Evolutionary conservation across 2,797 vertebrate genomes (phyloP).

Genomic region (Podarcis lilfordi): DNA sequence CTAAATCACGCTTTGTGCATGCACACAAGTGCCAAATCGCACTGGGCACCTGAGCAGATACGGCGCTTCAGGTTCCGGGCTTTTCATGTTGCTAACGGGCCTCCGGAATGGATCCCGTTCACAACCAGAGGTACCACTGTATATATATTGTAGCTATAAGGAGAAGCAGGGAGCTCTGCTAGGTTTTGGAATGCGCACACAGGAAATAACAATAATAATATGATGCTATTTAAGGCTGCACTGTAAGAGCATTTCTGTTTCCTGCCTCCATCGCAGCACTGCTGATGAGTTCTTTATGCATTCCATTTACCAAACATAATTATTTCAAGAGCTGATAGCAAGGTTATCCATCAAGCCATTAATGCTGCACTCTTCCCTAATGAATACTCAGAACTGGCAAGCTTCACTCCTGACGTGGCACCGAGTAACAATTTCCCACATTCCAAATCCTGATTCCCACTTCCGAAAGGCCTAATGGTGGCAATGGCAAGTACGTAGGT

Average conservation of each 20-base stretch:
- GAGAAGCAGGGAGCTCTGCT: neutral
- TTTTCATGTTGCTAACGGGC: too few species aligned
- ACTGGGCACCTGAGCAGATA: too few species aligned
- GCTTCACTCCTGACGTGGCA: slow-evolving; percentile 15
- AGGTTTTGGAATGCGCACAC: neutral
- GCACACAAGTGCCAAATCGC: too few species aligned
- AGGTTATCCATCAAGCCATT: slow-evolving; percentile 60
- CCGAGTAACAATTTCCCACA: slow-evolving; percentile 11
- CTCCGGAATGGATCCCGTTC: too few species aligned
- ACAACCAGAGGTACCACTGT: too few species aligned
- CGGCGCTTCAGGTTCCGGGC: rapidly evolving
- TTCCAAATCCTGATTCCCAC: neutral
- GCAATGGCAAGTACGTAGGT: neutral
- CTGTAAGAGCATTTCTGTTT: neutral
- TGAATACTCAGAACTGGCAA: slow-evolving; percentile 47
- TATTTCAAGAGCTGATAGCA: slow-evolving; percentile 62
- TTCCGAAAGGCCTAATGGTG: slow-evolving; percentile 14
- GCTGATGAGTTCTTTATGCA: slow-evolving; percentile 46
- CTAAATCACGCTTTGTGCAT: too few species aligned
- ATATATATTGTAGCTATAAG: too few species aligned
- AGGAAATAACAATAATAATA: neutral
- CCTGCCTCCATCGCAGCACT: neutral
- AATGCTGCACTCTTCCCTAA: slow-evolving; percentile 44
- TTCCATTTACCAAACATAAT: slow-evolving; percentile 60
- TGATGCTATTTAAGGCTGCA: neutral